Evolutionary conservation across 2,797 vertebrate species (phyloP).

Genomic region (Spheniscus humboldti): DNA sequence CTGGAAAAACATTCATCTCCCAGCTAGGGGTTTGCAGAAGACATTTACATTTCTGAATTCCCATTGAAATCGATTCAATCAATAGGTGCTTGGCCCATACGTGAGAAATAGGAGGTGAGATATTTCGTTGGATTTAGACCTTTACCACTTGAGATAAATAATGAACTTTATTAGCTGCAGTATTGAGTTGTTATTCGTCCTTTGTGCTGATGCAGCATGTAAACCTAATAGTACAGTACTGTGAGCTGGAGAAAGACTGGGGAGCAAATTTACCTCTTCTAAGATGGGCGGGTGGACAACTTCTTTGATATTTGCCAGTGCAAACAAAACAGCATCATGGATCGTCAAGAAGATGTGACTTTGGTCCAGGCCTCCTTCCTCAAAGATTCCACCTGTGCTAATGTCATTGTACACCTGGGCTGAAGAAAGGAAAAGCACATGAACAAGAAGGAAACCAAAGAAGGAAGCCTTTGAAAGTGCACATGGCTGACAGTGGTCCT

Average conservation of each 20-base stretch:
- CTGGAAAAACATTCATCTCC: not conserved
- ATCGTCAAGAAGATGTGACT: conserved; percentile 84
- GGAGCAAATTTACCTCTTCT: conserved; percentile 57
- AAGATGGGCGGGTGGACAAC: not conserved
- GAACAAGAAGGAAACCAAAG: not conserved
- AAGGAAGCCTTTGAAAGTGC: not conserved
- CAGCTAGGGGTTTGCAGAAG: not conserved
- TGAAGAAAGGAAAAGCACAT: conserved; percentile 40
- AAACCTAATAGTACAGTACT: not conserved
- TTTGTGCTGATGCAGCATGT: not conserved
- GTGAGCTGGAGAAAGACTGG: not conserved
- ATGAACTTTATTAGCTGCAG: not conserved
- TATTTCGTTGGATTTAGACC: not conserved
- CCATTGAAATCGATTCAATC: not conserved
- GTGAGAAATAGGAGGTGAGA: not conserved
- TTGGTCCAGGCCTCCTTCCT: conserved; percentile 79
- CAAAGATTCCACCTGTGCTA: conserved; percentile 84
- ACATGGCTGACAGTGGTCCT: not conserved
- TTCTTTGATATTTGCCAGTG: conserved; percentile 69
- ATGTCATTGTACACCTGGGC: conserved; percentile 91
- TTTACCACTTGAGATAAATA: not conserved
- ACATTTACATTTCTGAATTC: not conserved
- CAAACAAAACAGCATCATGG: conserved; percentile 86
- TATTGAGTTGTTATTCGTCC: not conserved
- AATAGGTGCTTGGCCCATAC: rapidly evolving